A percentile compares a stretch with the other conserved stretches of the same genome.
phyloP scores from a whole-genome alignment of 2,888 invertebrate genomes.

The Andricus curvator region DNA sequence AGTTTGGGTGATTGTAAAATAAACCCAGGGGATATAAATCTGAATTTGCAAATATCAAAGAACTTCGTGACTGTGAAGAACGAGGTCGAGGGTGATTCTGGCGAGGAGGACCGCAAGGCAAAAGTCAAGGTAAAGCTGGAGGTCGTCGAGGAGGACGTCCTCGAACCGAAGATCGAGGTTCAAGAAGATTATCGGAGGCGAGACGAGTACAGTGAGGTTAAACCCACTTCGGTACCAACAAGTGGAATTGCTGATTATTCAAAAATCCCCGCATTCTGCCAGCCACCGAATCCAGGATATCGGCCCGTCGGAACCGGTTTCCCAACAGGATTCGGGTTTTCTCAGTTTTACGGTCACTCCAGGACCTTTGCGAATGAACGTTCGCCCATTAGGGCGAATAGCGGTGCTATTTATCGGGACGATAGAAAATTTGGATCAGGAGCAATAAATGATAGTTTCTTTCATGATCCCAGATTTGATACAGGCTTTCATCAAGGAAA shows the following conservation, averaged over 20 bases:
- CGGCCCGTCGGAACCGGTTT: slow-evolving; percentile 51
- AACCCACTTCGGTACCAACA: slow-evolving; percentile 27
- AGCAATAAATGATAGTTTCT: slow-evolving; percentile 7
- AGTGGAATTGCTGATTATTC: slow-evolving; percentile 54
- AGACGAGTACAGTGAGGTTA: slow-evolving; percentile 25
- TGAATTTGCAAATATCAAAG: slow-evolving; percentile 29
- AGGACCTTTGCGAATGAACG: slow-evolving; percentile 21
- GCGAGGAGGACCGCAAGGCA: slow-evolving; percentile 54
- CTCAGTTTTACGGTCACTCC: slow-evolving; percentile 62
- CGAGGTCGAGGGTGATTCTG: slow-evolving; percentile 46
- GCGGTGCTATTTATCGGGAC: slow-evolving; percentile 36
- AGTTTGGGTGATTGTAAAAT: slow-evolving; percentile 64
- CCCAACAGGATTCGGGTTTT: slow-evolving; percentile 58
- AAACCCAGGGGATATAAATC: slow-evolving; percentile 28
- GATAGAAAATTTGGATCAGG: slow-evolving; percentile 34
- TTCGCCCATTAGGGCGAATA: slow-evolving; percentile 11
- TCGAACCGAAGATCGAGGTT: not conserved
- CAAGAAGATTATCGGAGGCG: slow-evolving; percentile 1
- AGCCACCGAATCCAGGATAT: slow-evolving; percentile 53
- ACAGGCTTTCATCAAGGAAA: slow-evolving; percentile 49
- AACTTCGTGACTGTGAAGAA: slow-evolving; percentile 54
- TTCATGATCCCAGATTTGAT: slow-evolving; percentile 41
- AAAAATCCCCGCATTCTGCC: slow-evolving; percentile 50
- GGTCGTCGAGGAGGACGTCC: slow-evolving; percentile 26
- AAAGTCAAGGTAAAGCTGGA: slow-evolving; percentile 67